Conservation (phyloP, 1,140 invertebrate species). For the Drosophila tristis region DNA sequence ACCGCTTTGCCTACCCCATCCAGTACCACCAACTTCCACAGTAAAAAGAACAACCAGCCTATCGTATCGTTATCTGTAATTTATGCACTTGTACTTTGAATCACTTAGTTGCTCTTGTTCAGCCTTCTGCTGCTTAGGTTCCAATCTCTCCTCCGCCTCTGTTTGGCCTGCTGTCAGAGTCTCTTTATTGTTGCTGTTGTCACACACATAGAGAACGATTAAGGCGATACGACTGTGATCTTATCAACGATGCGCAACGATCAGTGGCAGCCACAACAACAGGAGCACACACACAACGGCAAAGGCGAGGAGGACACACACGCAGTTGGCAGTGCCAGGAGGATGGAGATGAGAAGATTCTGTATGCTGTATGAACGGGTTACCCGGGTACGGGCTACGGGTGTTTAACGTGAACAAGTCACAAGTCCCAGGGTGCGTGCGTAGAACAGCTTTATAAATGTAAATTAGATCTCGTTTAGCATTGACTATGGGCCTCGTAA, state of each 20-base stretch:
- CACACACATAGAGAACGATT: constrained; percentile 56
- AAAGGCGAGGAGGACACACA: constrained; percentile 66
- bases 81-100: constrained; percentile 81
- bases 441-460: constrained; percentile 84
- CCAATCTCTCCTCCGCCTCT: constrained; percentile 2
- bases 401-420: constrained; percentile 51
- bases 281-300: constrained; percentile 27
- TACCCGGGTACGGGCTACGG: not conserved
- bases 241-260: constrained; percentile 77
- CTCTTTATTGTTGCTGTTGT: constrained; percentile 52
- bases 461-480: constrained; percentile 84
- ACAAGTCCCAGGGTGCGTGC: constrained; percentile 67
- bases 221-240: constrained; percentile 75
- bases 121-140: constrained; percentile 1
- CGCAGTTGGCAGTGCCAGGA: constrained; percentile 40
- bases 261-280: constrained; percentile 51
- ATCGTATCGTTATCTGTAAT: constrained; percentile 77
- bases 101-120: constrained; percentile 69
- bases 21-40: not conserved
- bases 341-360: not conserved
- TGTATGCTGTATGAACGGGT: not conserved
- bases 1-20: not conserved
- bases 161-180: constrained; percentile 25
- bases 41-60: constrained; percentile 39
- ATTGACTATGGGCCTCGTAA: constrained; percentile 81